Evolutionary conservation across 2,113 vertebrate genomes (phyloP), one percentile per base, ranked within the genome.

Genomic region (Pituophis catenifer): DNA sequence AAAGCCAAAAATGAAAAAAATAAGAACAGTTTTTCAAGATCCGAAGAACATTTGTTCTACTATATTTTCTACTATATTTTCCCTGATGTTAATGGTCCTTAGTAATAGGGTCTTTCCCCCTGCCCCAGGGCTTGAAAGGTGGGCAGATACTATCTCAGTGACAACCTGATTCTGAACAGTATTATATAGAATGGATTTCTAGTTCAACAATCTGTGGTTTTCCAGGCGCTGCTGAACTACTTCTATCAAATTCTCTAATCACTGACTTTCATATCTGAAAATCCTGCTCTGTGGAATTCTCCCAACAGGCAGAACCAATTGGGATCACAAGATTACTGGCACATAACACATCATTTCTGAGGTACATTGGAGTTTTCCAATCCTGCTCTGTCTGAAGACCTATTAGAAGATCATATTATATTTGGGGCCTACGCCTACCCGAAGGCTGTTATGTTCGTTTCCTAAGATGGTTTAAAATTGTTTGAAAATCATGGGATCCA

Each of bases 401-500:
- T 44, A 21, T 38, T 44, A 81, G 17, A 81, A 19, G 75, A 21
- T 38, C 75, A 10, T 44, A 81, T 81, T 44, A 81, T 10, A 38
- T 44, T 10, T 44, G 33, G 33, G 33, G 75, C 75, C 75, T 44
- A 44, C 33, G 75, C 75, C 75, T 44, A 44, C 33, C 33, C 75
- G 9, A 81, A 21, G 9, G 1, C 0, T 94, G 44, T 94, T 0
- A 86, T 91, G 81, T 65, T 15, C 44, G 19, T 95, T 94, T 96
- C 55, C 94, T 94, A 95, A 95, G n/a, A 44, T 90, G 70, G 52
- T 3, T 23, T 91, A 96, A 93, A 89, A 89, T 62, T 91, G 62
- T 96, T 94, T 90, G 94, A 91, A 92, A 89, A 86, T 75, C 91
- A 92, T 96, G 94, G 95, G 92, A 95, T 95, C 90, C 95, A 89